These are phyloP conservation scores for Bhutanitis thaidina DNA, from an alignment of 2,888 invertebrate species.

Conservation along the genomic window DNA sequence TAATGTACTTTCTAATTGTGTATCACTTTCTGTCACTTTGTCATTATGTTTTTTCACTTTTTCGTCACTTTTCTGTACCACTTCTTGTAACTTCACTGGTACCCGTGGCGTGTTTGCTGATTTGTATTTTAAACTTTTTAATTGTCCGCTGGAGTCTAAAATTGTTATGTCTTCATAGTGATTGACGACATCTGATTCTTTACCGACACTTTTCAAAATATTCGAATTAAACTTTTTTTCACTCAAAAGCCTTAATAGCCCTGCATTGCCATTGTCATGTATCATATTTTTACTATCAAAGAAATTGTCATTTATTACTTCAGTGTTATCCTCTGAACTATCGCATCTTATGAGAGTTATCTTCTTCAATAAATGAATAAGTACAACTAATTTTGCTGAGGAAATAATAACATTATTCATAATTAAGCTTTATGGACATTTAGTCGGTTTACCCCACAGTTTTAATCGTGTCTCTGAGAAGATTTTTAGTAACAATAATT, in stretches of 20 bases:
- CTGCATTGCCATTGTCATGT: conserved; percentile 32
- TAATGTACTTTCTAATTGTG: conserved; percentile 28
- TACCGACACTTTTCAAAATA: conserved; percentile 41
- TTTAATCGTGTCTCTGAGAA: no score
- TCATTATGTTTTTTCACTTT: conserved; percentile 29
- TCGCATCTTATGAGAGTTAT: conserved; percentile 24
- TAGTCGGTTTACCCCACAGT: conserved; percentile 2
- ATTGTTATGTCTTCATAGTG: conserved; percentile 64
- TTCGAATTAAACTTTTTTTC: conserved; percentile 47
- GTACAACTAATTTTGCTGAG: conserved; percentile 33
- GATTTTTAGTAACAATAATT: background rate
- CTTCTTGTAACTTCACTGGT: conserved; percentile 29
- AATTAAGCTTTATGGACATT: conserved; percentile 20
- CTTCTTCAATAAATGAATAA: conserved; percentile 34
- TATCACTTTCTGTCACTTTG: conserved; percentile 29
- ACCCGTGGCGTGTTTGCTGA: conserved; percentile 40
- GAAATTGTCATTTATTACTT: conserved; percentile 42
- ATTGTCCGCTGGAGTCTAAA: conserved; percentile 51
- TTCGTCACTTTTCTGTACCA: conserved; percentile 28
- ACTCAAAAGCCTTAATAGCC: conserved; percentile 39
- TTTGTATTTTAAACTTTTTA: conserved; percentile 61
- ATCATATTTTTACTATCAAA: conserved; percentile 46
- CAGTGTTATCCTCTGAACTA: conserved; percentile 35
- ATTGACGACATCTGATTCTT: conserved; percentile 44
- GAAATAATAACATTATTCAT: conserved; percentile 25